Conservation (phyloP, 2,888 invertebrate genomes). For the Temnothorax unifasciatus region DNA sequence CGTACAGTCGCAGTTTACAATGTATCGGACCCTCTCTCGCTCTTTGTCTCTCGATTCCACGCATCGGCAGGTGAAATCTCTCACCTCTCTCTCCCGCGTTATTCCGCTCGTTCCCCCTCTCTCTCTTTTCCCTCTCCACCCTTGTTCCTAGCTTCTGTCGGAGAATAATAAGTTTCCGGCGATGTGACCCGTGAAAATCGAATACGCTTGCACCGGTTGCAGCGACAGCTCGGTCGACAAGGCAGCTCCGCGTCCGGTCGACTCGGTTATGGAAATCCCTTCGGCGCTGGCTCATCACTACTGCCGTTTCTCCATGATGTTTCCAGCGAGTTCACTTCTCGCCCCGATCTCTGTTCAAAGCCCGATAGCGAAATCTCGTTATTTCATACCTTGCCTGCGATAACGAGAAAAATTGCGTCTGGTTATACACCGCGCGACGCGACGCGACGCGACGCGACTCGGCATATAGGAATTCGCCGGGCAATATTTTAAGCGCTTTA, state of each 20-base stretch:
- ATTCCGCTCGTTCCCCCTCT: conserved; percentile 45
- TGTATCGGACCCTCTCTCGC: neutral
- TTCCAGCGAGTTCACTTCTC: conserved; percentile 64
- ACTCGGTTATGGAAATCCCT: conserved; percentile 82
- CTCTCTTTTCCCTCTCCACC: conserved; percentile 48
- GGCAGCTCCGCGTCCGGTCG: conserved; percentile 81
- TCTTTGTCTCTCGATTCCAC: neutral
- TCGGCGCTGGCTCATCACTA: conserved; percentile 76
- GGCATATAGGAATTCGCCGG: conserved; percentile 15
- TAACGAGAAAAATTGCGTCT: conserved; percentile 73
- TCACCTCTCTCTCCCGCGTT: neutral
- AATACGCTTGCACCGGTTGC: conserved; percentile 82
- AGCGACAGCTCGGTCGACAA: conserved; percentile 85
- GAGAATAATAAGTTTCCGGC: conserved; percentile 82
- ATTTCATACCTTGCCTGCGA: conserved; percentile 59
- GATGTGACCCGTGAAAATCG: conserved; percentile 83
- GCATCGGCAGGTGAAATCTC: conserved; percentile 23
- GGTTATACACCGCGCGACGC: conserved; percentile 39
- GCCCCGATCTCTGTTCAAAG: conserved; percentile 70
- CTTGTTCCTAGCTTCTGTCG: conserved; percentile 55
- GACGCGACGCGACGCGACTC: neutral
- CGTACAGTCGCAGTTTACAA: neutral
- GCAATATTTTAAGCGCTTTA: conserved; percentile 66
- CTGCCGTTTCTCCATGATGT: conserved; percentile 62
- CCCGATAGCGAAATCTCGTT: conserved; percentile 75